Base-by-base conservation (phyloP, 1,140 invertebrate species). In the Charaxes varanes region DNA sequence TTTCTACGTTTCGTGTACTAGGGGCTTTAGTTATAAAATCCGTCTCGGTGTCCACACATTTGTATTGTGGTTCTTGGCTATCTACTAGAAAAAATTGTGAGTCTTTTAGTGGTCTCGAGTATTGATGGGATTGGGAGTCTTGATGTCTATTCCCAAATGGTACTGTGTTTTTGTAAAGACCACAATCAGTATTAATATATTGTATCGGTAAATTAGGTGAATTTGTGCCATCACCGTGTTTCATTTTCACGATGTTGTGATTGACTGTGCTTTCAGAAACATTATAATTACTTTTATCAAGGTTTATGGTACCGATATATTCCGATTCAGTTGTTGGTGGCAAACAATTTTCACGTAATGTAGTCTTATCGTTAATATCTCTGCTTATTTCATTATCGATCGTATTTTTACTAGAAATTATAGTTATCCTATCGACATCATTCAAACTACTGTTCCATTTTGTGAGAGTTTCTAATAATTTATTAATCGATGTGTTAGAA, bases 401-500 rank as follows among this genome's bases (percentile, higher is more conserved):
- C 12, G 10, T 35, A 14, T 35, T 24, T 35, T 35, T 22, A 34
- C 6, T 6, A 31, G 28, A 14, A 21, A 7, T 14, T 17, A 33
- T 16, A 18, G 2, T 31, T 18, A 8, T 8, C 2, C 10, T 31
- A 17, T 5, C 3, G 11, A 6, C 6, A 17, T 18, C 2, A 31
- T 36, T 44, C 10, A 34, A 49, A 18, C 57, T 47, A 36, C 31
- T 45, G 42, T 63, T 67, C 56, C 62, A 69, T 38, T 57, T 68
- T 18, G 50, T 44, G 32, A 79, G 58, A 12, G 40, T 62, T 32
- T 64, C 53, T 27, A 82, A 53, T 16, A 78, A 40, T 24, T 58
- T 66, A 47, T 82, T 56, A 19, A 82, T 58, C 4, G 78, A 82
- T 7, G 61, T 66, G 31, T 61, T 74, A 23, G 78, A 79, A 14